Evolutionary conservation across 2,888 invertebrate species (phyloP).

Genomic region (Folsomia candida): DNA sequence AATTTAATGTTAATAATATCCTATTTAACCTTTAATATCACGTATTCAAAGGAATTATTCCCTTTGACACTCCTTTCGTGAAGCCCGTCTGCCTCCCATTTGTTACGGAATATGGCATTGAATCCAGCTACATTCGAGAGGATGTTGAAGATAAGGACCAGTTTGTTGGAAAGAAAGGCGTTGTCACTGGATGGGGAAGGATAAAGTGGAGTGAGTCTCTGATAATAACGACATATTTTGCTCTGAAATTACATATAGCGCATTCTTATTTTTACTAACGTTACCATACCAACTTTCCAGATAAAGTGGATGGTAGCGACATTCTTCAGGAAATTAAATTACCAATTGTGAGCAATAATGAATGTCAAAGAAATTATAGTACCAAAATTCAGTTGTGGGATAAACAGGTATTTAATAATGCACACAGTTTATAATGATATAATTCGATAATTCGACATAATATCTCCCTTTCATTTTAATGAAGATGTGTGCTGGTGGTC

Average conservation of each 20-base stretch:
- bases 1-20: no score
- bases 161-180: conserved; percentile 53
- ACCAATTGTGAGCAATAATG: conserved; percentile 39
- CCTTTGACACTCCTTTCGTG: conserved; percentile 26
- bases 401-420: conserved; percentile 32
- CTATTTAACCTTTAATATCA: no score
- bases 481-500: conserved; percentile 50
- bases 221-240: no score
- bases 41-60: conserved; percentile 26
- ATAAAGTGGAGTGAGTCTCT: conserved; percentile 43
- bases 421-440: background rate
- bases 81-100: conserved; percentile 51
- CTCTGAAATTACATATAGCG: no score
- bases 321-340: conserved; percentile 37
- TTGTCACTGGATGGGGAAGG: conserved; percentile 72
- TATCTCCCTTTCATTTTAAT: no score
- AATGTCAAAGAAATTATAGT: conserved; percentile 46
- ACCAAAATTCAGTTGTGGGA: conserved; percentile 34
- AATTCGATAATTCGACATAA: no score
- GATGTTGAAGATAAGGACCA: conserved; percentile 11
- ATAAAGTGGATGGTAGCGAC: conserved; percentile 38
- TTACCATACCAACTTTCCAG: conserved; percentile 18
- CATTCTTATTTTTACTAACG: no score
- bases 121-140: background rate
- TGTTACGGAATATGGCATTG: conserved; percentile 40